Percentiles rank a stretch among this genome's conserved stretches.
These are phyloP conservation scores for Bombus superbus DNA, from an alignment of 1,140 invertebrate species.

Conservation along the genomic window DNA sequence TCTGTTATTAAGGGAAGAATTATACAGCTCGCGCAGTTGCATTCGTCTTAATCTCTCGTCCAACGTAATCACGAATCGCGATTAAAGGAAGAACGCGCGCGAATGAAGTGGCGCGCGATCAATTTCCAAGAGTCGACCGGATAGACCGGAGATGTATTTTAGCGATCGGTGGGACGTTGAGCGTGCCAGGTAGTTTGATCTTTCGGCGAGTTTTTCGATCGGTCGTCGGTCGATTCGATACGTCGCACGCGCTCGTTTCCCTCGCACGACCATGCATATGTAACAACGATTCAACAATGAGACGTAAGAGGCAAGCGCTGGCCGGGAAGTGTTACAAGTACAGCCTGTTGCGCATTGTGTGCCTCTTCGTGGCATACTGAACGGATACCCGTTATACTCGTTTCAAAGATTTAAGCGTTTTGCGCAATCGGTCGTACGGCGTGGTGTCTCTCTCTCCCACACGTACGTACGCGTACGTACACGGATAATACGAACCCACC, in stretches of 20 bases:
- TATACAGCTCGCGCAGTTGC: background rate
- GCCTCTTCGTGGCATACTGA: conserved; percentile 47
- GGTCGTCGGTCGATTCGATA: background rate
- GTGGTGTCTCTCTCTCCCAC: conserved; percentile 1
- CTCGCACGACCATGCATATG: conserved; percentile 13
- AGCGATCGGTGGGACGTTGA: no score
- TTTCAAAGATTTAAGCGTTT: conserved; percentile 60
- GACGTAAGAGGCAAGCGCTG: conserved; percentile 11
- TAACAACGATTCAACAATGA: conserved; percentile 28
- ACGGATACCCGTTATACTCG: conserved; percentile 49
- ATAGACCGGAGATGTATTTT: no score
- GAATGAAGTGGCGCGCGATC: no score
- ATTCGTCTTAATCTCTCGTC: background rate
- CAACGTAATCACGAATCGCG: background rate
- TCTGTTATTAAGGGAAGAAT: background rate
- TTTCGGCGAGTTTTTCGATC: no score
- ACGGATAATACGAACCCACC: no score
- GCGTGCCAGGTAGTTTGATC: no score
- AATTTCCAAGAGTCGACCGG: no score
- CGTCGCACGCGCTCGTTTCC: background rate
- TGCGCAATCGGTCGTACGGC: conserved; percentile 51
- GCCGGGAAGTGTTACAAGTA: conserved; percentile 44
- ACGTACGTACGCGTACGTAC: background rate
- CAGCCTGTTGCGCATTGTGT: conserved; percentile 37
- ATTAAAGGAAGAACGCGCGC: background rate